Conservation (phyloP, 2,888 invertebrate species). For the Tenthredo amoena region DNA sequence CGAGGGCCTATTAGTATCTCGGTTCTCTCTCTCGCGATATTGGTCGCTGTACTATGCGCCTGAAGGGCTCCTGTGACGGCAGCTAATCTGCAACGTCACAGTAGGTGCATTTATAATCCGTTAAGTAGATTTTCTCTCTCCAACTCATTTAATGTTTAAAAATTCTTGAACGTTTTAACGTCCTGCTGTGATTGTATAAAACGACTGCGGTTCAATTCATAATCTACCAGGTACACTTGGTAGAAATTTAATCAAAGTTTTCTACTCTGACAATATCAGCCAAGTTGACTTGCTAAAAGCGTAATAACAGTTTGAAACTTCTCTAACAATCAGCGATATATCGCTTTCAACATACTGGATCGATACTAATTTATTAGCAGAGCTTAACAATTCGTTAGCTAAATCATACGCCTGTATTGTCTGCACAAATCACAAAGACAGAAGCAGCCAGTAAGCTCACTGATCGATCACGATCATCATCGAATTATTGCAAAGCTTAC, state of each 20-base stretch:
- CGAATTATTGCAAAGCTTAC: background rate
- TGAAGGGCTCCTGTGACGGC: no score
- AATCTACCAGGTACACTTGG: background rate
- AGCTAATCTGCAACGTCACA: no score
- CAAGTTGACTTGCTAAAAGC: conserved; percentile 30
- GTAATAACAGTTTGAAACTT: conserved; percentile 8
- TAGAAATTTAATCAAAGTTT: conserved; percentile 37
- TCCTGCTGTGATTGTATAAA: background rate
- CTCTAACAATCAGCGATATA: background rate
- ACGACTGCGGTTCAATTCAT: background rate
- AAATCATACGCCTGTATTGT: background rate
- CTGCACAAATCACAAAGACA: background rate
- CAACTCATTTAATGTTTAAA: background rate
- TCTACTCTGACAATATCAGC: conserved; percentile 12
- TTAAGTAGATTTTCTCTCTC: background rate
- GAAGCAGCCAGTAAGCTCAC: conserved; percentile 16
- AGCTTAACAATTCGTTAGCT: background rate
- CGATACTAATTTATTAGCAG: background rate
- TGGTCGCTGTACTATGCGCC: no score
- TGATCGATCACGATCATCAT: background rate
- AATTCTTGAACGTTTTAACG: background rate
- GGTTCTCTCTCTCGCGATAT: no score
- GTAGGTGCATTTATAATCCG: background rate
- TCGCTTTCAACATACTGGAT: background rate
- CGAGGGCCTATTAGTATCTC: no score